phyloP scores from a whole-genome alignment of 2,888 invertebrate species.

The Perizoma flavofasciatum region DNA sequence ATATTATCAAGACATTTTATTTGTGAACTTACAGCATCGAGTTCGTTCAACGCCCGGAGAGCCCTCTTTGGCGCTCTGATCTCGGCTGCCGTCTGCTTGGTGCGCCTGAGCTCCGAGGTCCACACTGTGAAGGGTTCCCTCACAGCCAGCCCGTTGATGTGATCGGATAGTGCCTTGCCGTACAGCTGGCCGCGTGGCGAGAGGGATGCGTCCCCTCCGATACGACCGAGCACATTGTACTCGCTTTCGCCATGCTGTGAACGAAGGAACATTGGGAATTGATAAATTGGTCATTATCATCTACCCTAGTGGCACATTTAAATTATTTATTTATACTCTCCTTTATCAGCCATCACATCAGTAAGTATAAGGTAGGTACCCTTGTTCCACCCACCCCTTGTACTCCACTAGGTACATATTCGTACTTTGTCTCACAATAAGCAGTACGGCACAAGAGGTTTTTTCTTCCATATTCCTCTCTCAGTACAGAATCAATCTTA shows the following conservation, averaged over 20 bases:
- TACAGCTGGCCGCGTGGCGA: conserved; percentile 92
- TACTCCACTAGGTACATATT: no score
- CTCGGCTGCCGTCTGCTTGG: conserved; percentile 93
- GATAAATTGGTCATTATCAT: neutral
- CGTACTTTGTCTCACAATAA: no score
- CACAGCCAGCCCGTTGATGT: conserved; percentile 84
- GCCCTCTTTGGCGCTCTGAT: conserved; percentile 92
- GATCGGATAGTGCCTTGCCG: conserved; percentile 88
- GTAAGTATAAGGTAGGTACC: no score
- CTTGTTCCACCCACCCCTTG: no score
- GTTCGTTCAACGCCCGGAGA: conserved; percentile 94
- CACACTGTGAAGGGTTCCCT: conserved; percentile 91
- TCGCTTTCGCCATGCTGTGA: conserved; percentile 96
- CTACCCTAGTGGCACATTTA: no score
- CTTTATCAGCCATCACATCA: no score
- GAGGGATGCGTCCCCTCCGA: conserved; percentile 95
- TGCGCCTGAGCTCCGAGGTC: conserved; percentile 94
- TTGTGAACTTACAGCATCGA: conserved; percentile 90
- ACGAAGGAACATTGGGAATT: neutral
- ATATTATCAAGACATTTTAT: no score
- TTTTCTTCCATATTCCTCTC: no score
- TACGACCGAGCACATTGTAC: conserved; percentile 94
- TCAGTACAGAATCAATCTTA: no score
- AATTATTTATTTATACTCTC: no score
- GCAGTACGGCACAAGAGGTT: no score